These are phyloP conservation scores for Trissolcus japonicus DNA, from an alignment of 2,888 invertebrate species.

Conservation along the genomic window DNA sequence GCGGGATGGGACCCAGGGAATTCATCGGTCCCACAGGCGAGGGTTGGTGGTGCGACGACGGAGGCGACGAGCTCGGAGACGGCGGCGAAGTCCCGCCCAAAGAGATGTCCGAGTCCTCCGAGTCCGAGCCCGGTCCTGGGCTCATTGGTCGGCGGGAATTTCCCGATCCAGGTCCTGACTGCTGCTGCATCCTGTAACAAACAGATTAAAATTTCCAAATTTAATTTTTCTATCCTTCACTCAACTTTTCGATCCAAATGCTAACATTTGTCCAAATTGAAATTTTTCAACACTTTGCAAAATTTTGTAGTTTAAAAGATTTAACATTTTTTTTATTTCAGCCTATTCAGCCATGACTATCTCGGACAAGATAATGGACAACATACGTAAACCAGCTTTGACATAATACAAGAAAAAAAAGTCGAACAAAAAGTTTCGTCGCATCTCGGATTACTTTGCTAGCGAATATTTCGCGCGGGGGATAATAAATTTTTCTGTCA, in stretches of 20 bases:
- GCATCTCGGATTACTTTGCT: conserved; percentile 30
- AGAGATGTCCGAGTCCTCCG: conserved; percentile 74
- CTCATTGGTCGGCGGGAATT: conserved; percentile 69
- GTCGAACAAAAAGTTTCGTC: conserved; percentile 20
- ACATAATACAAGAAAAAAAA: conserved; percentile 10
- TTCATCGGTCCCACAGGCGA: conserved; percentile 70
- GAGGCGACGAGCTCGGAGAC: conserved; percentile 72
- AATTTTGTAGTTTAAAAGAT: too few species aligned
- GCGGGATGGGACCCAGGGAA: conserved; percentile 72
- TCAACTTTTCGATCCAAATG: too few species aligned
- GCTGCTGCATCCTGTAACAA: conserved; percentile 73
- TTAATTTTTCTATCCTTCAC: too few species aligned
- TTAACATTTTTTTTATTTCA: too few species aligned
- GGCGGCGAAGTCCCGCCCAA: conserved; percentile 73
- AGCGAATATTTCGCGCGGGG: conserved; percentile 23
- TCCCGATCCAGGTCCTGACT: conserved; percentile 72
- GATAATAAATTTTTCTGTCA: conserved; percentile 47
- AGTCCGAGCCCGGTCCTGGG: conserved; percentile 72
- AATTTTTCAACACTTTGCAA: too few species aligned
- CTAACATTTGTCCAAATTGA: too few species aligned
- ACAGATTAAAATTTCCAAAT: neutral
- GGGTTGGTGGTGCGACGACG: conserved; percentile 69
- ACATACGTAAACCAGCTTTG: too few species aligned
- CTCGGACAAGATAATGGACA: neutral
- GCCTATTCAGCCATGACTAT: too few species aligned